A percentile compares a stretch with the other conserved stretches of the same genome.
Conservation (phyloP, 2,888 invertebrate species). For the Rhamphomyia laevipes region DNA sequence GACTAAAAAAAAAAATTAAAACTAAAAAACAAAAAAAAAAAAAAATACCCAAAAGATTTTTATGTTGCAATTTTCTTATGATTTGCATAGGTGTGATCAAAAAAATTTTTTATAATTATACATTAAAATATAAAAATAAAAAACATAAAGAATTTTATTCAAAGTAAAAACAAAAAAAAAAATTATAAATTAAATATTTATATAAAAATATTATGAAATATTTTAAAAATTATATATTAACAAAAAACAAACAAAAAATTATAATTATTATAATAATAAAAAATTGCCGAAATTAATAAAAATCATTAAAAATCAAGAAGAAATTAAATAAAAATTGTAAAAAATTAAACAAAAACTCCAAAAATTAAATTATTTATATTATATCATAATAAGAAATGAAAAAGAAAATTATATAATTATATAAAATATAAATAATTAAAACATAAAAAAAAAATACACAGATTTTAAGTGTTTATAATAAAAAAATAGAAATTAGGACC, state of each 20-base stretch:
- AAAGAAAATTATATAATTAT: constrained; percentile 12
- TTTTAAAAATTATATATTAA: constrained; percentile 10
- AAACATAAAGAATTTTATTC: neutral
- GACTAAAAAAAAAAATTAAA: constrained; percentile 13
- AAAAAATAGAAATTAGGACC: constrained; percentile 10
- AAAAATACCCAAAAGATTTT: neutral
- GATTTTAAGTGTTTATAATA: constrained; percentile 10
- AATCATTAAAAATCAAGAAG: constrained; percentile 4
- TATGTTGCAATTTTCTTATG: constrained; percentile 10
- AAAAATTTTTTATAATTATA: constrained; percentile 11
- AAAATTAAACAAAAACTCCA: constrained; percentile 20
- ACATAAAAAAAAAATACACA: constrained; percentile 20
- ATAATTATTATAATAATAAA: constrained; percentile 2
- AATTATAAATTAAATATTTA: constrained; percentile 2
- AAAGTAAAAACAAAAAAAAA: constrained; percentile 7
- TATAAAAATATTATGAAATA: constrained; percentile 1
- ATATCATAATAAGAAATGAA: constrained; percentile 13
- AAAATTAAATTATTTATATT: constrained; percentile 14
- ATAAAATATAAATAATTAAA: constrained; percentile 11
- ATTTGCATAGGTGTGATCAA: constrained; percentile 16
- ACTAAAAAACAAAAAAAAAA: constrained; percentile 7
- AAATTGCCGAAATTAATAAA: neutral
- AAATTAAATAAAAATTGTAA: constrained; percentile 14
- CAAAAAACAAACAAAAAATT: constrained; percentile 7
- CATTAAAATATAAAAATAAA: constrained; percentile 1